Base-by-base conservation (phyloP, 1,140 invertebrate genomes). In the Euglossa dilemma region DNA sequence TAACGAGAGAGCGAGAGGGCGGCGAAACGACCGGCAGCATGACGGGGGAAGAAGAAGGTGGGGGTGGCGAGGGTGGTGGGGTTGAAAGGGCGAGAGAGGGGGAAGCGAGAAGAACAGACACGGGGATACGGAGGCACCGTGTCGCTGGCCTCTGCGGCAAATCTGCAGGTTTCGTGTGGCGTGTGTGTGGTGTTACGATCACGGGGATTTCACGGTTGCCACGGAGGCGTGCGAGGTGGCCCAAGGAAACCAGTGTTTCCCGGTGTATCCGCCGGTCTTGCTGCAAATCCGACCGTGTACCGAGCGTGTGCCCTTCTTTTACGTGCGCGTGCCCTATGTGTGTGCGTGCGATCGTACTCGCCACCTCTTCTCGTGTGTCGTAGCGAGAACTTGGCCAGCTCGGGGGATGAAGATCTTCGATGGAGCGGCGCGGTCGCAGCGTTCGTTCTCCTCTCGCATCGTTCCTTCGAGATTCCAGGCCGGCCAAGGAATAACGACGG, bases 131-230 rank as follows among this genome's bases (percentile, higher is more conserved):
- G 85, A 86, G 86, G 84, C 82, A 75, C 88, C 85, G 88, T 86
- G 88, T 88, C 88, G 85, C 88, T 91, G 84, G 85, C 88, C 90
- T 90, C 89, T 91, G 90, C 91, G 90, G 89, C 89, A 90, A 90
- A 91, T 91, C 89, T 91, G 90, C 91, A 84, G 90, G 85, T 82
- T 89, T 89, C 85, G 74, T 52, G 43, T 81, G 20, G 52, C 50
- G 73, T 82, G 71, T 64, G 79, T 45, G 57, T 74, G 70, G 43
- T 54, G 59, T 25, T n/a, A 47, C 7, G 11, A 63, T 71, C 25
- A 45, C 54, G 63, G 14, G 36, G 52, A 50, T 57, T 69, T 78
- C 20, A n/a, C 6, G 43, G 52, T 43, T 36, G 36, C 36, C 45
- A 6, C 23, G 6, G 57, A 61, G 28, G 73, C 18, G 28, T 47